Evolutionary conservation across 2,888 invertebrate species (phyloP).

Genomic region (Autographa gamma): DNA sequence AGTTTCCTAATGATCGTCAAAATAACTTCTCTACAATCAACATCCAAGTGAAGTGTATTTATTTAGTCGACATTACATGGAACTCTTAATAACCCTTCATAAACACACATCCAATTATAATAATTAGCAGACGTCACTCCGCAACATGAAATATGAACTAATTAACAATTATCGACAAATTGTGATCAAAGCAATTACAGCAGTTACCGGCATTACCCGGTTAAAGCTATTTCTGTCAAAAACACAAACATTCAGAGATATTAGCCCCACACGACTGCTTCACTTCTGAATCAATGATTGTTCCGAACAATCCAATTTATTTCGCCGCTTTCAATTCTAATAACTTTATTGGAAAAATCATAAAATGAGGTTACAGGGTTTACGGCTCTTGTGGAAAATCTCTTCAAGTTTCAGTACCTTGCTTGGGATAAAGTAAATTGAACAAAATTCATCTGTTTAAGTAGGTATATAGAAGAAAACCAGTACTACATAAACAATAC

Average conservation of each 20-base stretch:
- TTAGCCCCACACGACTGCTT: not conserved
- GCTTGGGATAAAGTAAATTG: no score
- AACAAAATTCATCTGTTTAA: no score
- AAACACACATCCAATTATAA: not conserved
- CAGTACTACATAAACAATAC: no score
- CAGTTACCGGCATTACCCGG: not conserved
- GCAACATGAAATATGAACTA: not conserved
- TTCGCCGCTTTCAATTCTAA: conserved; percentile 33
- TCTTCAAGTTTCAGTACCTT: not conserved
- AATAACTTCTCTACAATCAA: no score
- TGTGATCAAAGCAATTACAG: not conserved
- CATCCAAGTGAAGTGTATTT: no score
- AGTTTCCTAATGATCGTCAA: no score
- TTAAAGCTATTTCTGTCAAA: not conserved
- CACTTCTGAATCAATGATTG: conserved; percentile 12
- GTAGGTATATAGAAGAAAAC: no score
- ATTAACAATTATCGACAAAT: not conserved
- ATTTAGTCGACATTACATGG: not conserved
- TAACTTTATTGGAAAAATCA: conserved; percentile 34
- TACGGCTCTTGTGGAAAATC: conserved; percentile 2
- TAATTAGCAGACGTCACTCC: not conserved
- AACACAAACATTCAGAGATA: not conserved
- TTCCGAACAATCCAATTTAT: conserved; percentile 32
- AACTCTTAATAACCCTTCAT: not conserved
- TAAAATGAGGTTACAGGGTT: conserved; percentile 21